Percentiles rank a stretch among this genome's conserved stretches.
Evolutionary conservation across 1,140 invertebrate genomes (phyloP).

Genomic region (Physella acuta): DNA sequence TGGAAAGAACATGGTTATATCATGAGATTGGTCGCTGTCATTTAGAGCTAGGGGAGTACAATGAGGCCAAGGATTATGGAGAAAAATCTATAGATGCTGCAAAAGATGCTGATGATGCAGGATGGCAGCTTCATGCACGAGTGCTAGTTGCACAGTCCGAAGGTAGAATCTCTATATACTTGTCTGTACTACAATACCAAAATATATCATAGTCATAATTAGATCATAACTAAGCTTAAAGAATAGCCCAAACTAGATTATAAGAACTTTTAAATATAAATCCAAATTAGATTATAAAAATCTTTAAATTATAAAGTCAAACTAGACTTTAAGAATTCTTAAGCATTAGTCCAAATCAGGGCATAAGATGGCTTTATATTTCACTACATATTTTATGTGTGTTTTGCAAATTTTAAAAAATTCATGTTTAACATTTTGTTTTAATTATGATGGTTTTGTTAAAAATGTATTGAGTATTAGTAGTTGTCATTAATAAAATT

Average conservation of each 20-base stretch:
- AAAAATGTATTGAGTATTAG: background rate
- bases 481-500: background rate
- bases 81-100: slow-evolving; percentile 56
- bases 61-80: slow-evolving; percentile 56
- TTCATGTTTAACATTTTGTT: background rate
- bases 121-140: slow-evolving; percentile 58
- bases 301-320: background rate
- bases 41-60: slow-evolving; percentile 51
- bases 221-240: no score
- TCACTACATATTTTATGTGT: no score
- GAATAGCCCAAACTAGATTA: no score
- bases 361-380: no score
- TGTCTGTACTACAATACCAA: no score
- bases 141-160: slow-evolving; percentile 58
- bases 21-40: slow-evolving; percentile 61
- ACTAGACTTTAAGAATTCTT: no score
- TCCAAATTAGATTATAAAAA: no score
- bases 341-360: no score
- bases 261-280: no score
- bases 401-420: background rate
- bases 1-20: slow-evolving; percentile 59
- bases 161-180: slow-evolving; percentile 40
- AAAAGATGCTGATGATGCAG: slow-evolving; percentile 51
- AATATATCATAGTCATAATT: no score
- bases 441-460: background rate